Evolutionary conservation across 2,797 vertebrate genomes (phyloP).

Genomic region (Bradypus variegatus): DNA sequence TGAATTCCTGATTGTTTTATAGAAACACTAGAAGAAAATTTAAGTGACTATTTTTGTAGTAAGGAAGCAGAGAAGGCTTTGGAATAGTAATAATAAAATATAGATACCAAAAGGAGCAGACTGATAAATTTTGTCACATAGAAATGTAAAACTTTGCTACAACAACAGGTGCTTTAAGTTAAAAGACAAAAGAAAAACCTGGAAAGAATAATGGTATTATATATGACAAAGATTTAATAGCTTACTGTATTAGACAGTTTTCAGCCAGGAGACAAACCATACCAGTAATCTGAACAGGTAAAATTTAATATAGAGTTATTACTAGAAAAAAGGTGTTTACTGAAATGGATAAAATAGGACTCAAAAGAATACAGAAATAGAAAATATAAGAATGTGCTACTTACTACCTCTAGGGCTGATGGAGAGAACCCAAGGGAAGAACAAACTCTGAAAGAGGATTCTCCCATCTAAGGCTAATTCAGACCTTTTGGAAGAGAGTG

Average conservation of each 20-base stretch:
- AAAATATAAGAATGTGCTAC: background rate
- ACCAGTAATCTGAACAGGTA: background rate
- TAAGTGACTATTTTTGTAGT: background rate
- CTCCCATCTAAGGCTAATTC: background rate
- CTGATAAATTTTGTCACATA: background rate
- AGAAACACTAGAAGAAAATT: background rate
- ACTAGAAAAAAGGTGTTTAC: background rate
- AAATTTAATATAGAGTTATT: background rate
- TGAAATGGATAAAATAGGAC: background rate
- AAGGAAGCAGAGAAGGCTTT: background rate
- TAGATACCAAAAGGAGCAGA: background rate
- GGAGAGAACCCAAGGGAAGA: background rate
- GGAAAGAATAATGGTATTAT: background rate
- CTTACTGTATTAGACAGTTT: background rate
- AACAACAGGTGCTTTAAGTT: background rate
- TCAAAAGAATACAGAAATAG: background rate
- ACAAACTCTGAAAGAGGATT: background rate
- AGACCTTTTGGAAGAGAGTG: background rate
- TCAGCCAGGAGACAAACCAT: background rate
- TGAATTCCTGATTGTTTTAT: background rate
- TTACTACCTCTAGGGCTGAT: background rate
- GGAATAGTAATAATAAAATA: constrained; percentile 3
- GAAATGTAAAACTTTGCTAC: background rate
- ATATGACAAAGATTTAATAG: background rate
- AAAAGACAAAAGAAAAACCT: background rate